Percentiles rank a stretch among this genome's conserved stretches.
These are phyloP conservation scores for Rhinopithecus roxellana DNA, from an alignment of 2,113 vertebrate genomes.

Conservation along the genomic window DNA sequence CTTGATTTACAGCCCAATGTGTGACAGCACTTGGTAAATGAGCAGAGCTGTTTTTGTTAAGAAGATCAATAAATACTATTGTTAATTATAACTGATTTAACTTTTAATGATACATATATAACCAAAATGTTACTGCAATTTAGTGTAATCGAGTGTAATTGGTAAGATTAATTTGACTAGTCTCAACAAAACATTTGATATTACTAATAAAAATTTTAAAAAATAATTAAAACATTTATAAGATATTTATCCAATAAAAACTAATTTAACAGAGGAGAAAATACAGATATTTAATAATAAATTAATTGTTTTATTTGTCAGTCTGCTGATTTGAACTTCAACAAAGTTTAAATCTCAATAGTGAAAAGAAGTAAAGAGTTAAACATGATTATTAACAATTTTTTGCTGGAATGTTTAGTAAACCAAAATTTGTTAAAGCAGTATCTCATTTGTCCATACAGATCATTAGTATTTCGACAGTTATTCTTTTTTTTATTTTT, in stretches of 20 bases:
- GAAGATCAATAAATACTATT: background rate
- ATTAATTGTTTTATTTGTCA: background rate
- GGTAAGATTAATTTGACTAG: background rate
- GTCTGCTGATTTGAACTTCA: background rate
- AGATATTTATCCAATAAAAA: background rate
- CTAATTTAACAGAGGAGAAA: background rate
- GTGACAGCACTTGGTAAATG: background rate
- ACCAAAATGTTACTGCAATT: background rate
- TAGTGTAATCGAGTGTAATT: background rate
- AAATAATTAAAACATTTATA: background rate
- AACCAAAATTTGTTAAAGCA: background rate
- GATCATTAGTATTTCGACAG: background rate
- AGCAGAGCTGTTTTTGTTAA: background rate
- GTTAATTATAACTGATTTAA: background rate
- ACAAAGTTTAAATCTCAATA: background rate
- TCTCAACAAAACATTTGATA: background rate
- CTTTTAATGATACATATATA: background rate
- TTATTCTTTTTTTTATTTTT: background rate
- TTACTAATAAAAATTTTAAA: background rate
- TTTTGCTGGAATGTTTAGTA: background rate
- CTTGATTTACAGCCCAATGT: background rate
- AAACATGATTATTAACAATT: background rate
- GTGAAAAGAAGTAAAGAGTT: background rate
- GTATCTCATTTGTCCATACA: background rate
- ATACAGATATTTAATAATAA: background rate